These are phyloP conservation scores for Pelodytes ibericus DNA, from an alignment of 2,797 vertebrate genomes.

Conservation along the genomic window DNA sequence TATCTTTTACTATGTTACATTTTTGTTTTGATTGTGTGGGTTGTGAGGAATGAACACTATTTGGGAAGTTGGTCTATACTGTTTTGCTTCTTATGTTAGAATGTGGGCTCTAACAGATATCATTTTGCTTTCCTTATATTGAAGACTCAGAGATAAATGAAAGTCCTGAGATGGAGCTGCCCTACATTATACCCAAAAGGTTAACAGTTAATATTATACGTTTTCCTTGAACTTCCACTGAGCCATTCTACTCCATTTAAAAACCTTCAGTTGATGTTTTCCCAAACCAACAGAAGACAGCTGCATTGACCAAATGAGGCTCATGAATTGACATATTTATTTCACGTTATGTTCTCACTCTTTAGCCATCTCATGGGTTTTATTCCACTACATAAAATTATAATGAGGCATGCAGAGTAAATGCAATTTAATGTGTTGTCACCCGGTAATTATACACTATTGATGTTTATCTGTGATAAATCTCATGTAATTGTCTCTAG, in stretches of 20 bases:
- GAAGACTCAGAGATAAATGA: too few species aligned
- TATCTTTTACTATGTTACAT: too few species aligned
- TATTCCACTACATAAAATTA: constrained; percentile 30
- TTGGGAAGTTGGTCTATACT: too few species aligned
- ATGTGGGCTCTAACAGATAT: too few species aligned
- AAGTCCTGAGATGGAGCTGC: too few species aligned
- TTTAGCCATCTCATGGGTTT: constrained; percentile 11
- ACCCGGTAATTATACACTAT: constrained; percentile 40
- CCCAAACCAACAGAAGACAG: constrained; percentile 30
- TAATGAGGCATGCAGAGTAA: constrained; percentile 14
- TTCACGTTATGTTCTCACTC: constrained; percentile 30
- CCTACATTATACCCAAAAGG: too few species aligned
- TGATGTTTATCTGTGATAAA: constrained; percentile 34
- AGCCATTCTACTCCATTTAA: constrained; percentile 4
- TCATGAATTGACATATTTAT: constrained; percentile 30
- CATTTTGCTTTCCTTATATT: too few species aligned
- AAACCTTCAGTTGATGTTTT: constrained; percentile 13
- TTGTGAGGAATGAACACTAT: too few species aligned
- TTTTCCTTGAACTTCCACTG: not conserved
- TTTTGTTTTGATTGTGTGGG: too few species aligned
- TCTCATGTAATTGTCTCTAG: constrained; percentile 36
- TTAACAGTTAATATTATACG: not conserved
- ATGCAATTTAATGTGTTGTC: constrained; percentile 35
- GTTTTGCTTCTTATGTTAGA: too few species aligned
- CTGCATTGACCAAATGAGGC: constrained; percentile 6